Evolutionary conservation across 2,797 vertebrate species (phyloP), one percentile per base, ranked within the genome.

Genomic region (Falco cherrug): DNA sequence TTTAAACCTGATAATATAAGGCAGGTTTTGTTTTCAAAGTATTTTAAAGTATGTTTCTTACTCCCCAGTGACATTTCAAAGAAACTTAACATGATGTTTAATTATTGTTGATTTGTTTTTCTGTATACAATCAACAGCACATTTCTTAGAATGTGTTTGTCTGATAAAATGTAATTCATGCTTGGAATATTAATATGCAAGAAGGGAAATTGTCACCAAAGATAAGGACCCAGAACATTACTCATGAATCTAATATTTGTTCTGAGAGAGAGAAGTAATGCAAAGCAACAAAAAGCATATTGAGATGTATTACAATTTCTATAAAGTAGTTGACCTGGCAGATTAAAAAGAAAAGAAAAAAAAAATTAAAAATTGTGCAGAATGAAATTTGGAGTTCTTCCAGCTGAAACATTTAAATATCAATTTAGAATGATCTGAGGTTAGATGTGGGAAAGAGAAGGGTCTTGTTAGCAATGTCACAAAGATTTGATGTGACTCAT

Each of bases 101-200:
- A 97, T 95, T 96, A 96, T 53, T 83, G 83, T 39, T 96, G 59
- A 95, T 87, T 93, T 94, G 64, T 81, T 93, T 96, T 94, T 87
- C 81, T 91, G 24, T 87, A 70, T 87, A 89, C 47, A 89, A 94
- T 95, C 82, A 95, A 85, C 76, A 92, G 78, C 50, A 56, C 43
- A 89, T 83, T 94, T 96, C 86, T 95, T 63, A 80, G 87, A 95
- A 93, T 0, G 5, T 65, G 76, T 94, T 94, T 87, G 64, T 67
- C n/a, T 95, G 64, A 63, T 64, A 63, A 93, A 93, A 89, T 47
- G 53, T 5, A 47, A 64, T 81, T 90, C 82, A 83, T 77, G 48
- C 68, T 94, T 67, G 71, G 82, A 95, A 94, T 92, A 75, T 78
- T 91, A 85, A 94, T 70, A 68, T 47, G 21, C 8, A 76, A 35